These are phyloP conservation scores for Mustelus asterias DNA, from an alignment of 2,113 vertebrate species.

Conservation along the genomic window DNA sequence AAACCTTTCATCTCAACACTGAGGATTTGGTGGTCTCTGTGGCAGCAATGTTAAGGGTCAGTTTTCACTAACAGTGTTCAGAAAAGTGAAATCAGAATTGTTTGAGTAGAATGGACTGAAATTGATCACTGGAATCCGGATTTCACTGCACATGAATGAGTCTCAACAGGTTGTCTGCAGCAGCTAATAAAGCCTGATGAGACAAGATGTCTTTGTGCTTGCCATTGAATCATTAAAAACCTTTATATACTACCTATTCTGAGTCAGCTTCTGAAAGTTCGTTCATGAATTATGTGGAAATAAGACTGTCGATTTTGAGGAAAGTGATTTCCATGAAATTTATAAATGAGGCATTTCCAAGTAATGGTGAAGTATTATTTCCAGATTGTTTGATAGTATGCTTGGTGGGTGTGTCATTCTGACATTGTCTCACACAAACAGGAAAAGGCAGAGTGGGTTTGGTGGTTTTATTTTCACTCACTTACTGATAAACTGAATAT, in stretches of 20 bases:
- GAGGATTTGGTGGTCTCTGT: not conserved
- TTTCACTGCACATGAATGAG: not conserved
- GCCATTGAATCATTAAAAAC: not conserved
- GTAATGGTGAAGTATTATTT: not conserved
- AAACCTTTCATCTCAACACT: not conserved
- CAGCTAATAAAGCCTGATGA: not conserved
- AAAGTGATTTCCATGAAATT: not conserved
- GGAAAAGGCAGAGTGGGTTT: slow-evolving; percentile 13
- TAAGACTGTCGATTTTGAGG: not conserved
- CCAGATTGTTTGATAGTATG: slow-evolving; percentile 9
- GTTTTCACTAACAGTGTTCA: not conserved
- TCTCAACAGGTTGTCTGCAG: not conserved
- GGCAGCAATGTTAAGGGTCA: not conserved
- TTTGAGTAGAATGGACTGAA: not conserved
- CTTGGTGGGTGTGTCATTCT: not conserved
- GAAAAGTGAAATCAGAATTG: not conserved
- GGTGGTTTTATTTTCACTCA: not conserved
- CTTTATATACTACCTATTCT: not conserved
- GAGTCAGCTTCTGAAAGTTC: not conserved
- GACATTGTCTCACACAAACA: not conserved
- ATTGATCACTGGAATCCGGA: not conserved
- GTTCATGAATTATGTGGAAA: not conserved
- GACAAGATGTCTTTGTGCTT: not conserved
- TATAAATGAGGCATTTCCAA: not conserved
- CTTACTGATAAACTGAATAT: not conserved